These are phyloP conservation scores for Lacanobia wlatinum DNA, from an alignment of 2,888 invertebrate species.

Conservation along the genomic window DNA sequence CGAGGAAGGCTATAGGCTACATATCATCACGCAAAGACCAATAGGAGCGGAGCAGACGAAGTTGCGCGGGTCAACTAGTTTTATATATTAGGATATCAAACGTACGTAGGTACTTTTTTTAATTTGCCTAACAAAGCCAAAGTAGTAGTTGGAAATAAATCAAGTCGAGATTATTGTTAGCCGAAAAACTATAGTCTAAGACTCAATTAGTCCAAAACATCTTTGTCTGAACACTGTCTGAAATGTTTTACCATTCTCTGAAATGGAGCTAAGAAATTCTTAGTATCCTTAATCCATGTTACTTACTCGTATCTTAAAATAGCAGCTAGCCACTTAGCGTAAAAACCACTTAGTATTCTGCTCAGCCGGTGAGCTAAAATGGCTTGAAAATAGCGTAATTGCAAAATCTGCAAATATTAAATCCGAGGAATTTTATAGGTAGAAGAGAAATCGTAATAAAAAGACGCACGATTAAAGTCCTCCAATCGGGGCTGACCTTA, in stretches of 20 bases:
- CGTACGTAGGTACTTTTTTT: no score
- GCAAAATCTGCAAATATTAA: conserved; percentile 29
- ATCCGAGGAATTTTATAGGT: conserved; percentile 23
- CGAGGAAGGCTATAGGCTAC: no score
- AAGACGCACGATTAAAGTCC: conserved; percentile 45
- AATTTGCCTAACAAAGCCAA: no score
- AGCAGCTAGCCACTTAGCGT: conserved; percentile 43
- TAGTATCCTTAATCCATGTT: conserved; percentile 30
- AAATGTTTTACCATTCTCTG: conserved; percentile 18
- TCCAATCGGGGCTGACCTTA: conserved; percentile 60
- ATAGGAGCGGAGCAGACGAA: no score
- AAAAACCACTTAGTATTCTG: conserved; percentile 48
- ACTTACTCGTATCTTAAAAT: conserved; percentile 39
- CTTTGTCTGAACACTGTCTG: neutral
- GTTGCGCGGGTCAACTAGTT: no score
- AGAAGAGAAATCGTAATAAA: conserved; percentile 38
- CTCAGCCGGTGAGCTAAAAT: conserved; percentile 35
- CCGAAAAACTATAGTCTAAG: neutral
- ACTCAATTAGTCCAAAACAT: conserved; percentile 9
- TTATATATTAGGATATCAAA: no score
- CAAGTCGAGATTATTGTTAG: neutral
- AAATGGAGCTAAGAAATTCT: conserved; percentile 27
- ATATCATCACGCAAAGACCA: no score
- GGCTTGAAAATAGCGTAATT: conserved; percentile 40
- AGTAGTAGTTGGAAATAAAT: neutral